Base-by-base conservation (phyloP, 2,888 invertebrate genomes). In the Sepioteuthis lessoniana region DNA sequence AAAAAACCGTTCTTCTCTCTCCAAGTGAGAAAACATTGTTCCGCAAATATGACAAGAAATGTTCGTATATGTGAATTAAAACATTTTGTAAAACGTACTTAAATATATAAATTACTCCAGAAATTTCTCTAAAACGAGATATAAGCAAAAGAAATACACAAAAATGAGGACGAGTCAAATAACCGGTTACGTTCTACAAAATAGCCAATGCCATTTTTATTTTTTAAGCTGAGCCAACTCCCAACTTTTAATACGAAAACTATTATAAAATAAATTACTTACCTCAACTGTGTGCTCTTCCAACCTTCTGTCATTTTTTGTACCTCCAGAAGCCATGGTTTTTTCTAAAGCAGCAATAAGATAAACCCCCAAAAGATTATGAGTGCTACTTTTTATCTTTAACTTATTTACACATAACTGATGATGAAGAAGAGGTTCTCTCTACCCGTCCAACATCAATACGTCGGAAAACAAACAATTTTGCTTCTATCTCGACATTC, bases 251-350 rank as follows among this genome's bases (percentile, higher is more conserved):
- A 50, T 19, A 21, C 50, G 19, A 50, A 50, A 76, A 76, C 10
- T 10, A 76, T 50, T 13, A 76, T 76, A 76, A 91, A 38, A 35
- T 76, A 76, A n/a, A 42, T 35, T 38, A 37, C 93, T 60, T 93
- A 96, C 96, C 95, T 96, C 96, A 42, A 96, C 96, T n/a, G 96
- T 96, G 93, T 96, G 95, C 94, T 96, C 96, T 38, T 96, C 96
- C 42, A 95, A 94, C 93, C 95, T 94, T 94, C 95, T 96, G 16
- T 96, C 95, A 42, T 92, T 94, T 93, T 94, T 93, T n/a, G 91
- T 92, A 91, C 95, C 95, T 42, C 95, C 95, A 42, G 95, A 95
- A 42, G 95, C 95, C 95, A 95, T 95, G 46, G 38, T 47, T 93
- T 94, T 38, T n/a, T 38, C 31, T 38, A 25, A 38, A 91, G 21